Evolutionary conservation across 2,888 invertebrate genomes (phyloP), one percentile per base, ranked within the genome.

Genomic region (Cacoxenus indagator): DNA sequence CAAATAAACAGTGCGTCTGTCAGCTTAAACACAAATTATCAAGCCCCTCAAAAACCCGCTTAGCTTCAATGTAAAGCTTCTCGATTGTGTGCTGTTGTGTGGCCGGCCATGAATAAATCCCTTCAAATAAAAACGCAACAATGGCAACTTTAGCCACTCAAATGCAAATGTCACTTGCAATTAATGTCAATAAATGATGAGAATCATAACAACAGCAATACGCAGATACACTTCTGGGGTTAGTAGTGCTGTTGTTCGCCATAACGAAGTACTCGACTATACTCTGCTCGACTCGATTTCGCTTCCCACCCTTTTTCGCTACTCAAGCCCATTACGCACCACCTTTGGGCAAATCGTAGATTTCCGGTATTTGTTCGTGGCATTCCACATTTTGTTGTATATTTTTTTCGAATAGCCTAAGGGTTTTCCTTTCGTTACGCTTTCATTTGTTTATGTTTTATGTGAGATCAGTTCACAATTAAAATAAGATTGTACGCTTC

Each of bases 151-250:
- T 65, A 68, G 82, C 84, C 84, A 75, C 75, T 82, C 81, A 81
- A 78, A 85, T 82, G 81, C 85, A 84, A 84, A 84, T 85, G 85
- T 85, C 85, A 85, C 81, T 84, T 80, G 81, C 85, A 85, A 85
- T 85, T 85, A 85, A 83, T 85, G 85, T 85, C 85, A 85, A 84
- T 84, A 78, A 78, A 76, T 76, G 85, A 81, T 82, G 76, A 73
- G 65, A 70, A 64, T 67, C 72, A 72, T 61, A 70, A 72, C 70
- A 70, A 62, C 43, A 62, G 17, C 19, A 55, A 54, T 72, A 73
- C 66, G 31, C 3, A 27, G 8, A 46, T 24, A 17, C 45, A 66
- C 54, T 26, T 46, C 46, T 54, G 48, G 69, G 68, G 65, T 51
- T 22, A 66, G 24, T 48, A 24, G 54, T 68, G 51, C 37, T n/a